These are phyloP conservation scores for Simalia tracyae DNA, from an alignment of 2,797 vertebrate genomes.

Conservation along the genomic window DNA sequence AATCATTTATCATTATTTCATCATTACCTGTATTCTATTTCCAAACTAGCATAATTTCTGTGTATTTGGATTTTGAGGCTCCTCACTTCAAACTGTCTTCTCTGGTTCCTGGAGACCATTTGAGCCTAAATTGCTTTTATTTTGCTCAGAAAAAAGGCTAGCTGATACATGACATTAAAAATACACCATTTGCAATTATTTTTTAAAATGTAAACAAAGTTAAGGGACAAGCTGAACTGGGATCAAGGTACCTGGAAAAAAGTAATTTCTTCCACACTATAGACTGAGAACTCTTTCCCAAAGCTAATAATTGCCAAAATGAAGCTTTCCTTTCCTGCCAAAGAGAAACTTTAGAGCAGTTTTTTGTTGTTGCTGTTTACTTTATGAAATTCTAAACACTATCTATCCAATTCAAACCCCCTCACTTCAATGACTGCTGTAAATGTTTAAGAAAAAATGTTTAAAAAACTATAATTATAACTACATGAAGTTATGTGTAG, in stretches of 20 bases:
- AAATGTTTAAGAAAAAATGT: neutral
- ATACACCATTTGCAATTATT: neutral
- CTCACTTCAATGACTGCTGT: neutral
- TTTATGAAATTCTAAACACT: neutral
- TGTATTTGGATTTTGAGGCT: neutral
- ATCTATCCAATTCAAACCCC: neutral
- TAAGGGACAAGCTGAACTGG: neutral
- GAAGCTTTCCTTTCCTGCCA: neutral
- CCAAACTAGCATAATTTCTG: neutral
- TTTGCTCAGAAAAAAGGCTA: neutral
- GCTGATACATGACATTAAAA: neutral
- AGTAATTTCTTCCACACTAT: neutral
- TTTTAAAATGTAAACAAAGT: neutral
- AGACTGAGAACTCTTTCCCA: neutral
- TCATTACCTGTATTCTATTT: neutral
- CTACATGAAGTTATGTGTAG: neutral
- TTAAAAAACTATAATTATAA: neutral
- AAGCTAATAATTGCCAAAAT: neutral
- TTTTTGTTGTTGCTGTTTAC: neutral
- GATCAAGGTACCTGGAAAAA: neutral
- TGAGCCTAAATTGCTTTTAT: neutral
- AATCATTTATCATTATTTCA: accelerated
- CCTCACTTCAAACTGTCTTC: neutral
- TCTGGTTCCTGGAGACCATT: neutral
- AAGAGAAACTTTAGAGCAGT: neutral